These are phyloP conservation scores for Pterophyllum scalare DNA, from an alignment of 2,113 vertebrate genomes.

Conservation along the genomic window DNA sequence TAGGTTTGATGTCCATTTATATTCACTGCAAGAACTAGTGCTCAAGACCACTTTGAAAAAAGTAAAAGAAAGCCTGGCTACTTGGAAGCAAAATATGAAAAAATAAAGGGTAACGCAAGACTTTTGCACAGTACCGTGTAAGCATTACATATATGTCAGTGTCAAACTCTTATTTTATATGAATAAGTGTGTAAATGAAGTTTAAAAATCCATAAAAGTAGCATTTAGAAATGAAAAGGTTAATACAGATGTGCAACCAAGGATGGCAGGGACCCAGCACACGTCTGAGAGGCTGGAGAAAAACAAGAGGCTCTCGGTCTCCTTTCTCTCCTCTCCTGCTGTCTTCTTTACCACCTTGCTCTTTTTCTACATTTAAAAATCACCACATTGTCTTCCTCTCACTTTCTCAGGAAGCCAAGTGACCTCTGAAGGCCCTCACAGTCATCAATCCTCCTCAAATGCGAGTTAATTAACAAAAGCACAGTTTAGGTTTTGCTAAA, in stretches of 20 bases:
- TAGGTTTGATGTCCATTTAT: background rate
- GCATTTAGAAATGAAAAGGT: constrained; percentile 60
- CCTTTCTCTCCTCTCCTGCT: constrained; percentile 2
- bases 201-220: too few relatives aligned
- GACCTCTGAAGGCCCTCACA: constrained; percentile 74
- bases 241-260: constrained; percentile 64
- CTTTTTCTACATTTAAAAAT: constrained; percentile 30
- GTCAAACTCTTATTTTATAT: background rate
- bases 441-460: constrained; percentile 71
- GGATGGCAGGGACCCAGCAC: constrained; percentile 54
- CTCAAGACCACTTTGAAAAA: background rate
- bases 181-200: background rate
- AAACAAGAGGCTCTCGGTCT: constrained; percentile 28
- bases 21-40: background rate
- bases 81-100: too few relatives aligned
- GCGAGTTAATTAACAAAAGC: constrained; percentile 79
- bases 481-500: constrained; percentile 72
- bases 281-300: background rate
- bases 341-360: background rate
- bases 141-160: too few relatives aligned
- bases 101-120: too few relatives aligned
- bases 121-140: too few relatives aligned
- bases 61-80: background rate
- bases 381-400: constrained; percentile 48
- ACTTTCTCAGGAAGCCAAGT: constrained; percentile 50